Evolutionary conservation across 1,140 invertebrate genomes (phyloP), one percentile per base, ranked within the genome.

Genomic region (Drosophila funebris): DNA sequence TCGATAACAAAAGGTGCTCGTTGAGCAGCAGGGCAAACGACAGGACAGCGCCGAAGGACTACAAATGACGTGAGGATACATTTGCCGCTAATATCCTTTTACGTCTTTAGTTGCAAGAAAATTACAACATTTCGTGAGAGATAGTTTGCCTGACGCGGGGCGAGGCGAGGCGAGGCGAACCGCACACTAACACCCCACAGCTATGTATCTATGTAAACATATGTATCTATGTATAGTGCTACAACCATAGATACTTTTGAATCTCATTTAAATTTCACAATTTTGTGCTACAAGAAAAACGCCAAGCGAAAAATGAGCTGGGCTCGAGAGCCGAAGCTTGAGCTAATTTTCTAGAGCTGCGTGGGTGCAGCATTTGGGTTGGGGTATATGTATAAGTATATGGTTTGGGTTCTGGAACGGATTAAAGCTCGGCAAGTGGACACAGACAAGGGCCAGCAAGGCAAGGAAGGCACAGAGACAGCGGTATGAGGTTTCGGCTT

Each of bases 181-280:
- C 13, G n/a, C 52, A 24, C 29, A 16, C 22, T 14, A 16, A n/a
- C 41, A 20, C 43, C 16, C 20, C 16, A n/a, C 33, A 36, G 11
- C 41, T 9, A 24, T 37, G 6, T 20, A 4, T 24, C 29, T 37
- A 46, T 53, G 8, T 37, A 44, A n/a, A 20, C 24, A 46, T 43
- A 44, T 24, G 29, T n/a, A 57, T 33, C 4, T 33, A 13, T 36
- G 20, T 64, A 58, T 43, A 14, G 16, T 33, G 57, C 14, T 36
- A 58, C 43, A 36, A 4, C 13, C 11, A 13, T 4, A 74, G 75
- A 73, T 78, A 87, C 83, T 82, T 78, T 83, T 76, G 78, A 79
- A 69, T 88, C 78, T 88, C 76, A 88, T 88, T 88, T 88, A 88
- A 88, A 79, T 88, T 88, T 88, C 69, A 71, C 72, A 82, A 73